A percentile compares a stretch with the other conserved stretches of the same genome.
phyloP scores from a whole-genome alignment of 2,113 vertebrate species.

The Alectura lathami region DNA sequence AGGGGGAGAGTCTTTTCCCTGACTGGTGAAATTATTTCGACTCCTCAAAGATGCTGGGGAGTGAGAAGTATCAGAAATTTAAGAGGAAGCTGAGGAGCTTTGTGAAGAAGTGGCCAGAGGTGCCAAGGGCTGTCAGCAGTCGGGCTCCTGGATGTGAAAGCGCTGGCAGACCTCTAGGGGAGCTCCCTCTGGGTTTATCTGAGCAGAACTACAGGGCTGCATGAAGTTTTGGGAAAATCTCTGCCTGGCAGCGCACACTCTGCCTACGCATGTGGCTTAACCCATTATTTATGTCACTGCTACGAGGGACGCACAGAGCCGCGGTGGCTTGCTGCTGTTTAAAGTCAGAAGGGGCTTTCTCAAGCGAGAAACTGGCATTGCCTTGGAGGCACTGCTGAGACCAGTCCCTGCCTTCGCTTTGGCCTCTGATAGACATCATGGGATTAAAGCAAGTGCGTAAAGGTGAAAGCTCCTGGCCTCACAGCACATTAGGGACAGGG shows the following conservation, averaged over 20 bases:
- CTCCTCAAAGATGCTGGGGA: background rate
- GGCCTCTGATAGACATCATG: background rate
- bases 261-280: background rate
- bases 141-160: background rate
- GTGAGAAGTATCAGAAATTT: background rate
- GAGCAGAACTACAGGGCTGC: background rate
- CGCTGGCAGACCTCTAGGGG: background rate
- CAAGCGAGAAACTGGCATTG: background rate
- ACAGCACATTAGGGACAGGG: background rate
- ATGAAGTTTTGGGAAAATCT: background rate
- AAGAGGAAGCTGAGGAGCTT: background rate
- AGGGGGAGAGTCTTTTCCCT: background rate
- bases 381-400: background rate
- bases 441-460: background rate
- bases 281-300: background rate
- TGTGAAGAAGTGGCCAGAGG: background rate
- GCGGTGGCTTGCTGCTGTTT: background rate
- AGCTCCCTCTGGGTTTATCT: background rate
- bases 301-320: background rate
- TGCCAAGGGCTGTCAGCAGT: background rate
- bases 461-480: conserved; percentile 44
- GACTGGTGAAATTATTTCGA: too few relatives aligned
- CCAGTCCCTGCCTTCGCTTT: background rate
- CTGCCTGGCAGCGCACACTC: background rate
- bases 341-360: background rate